Evolutionary conservation across 2,113 vertebrate species (phyloP), one percentile per base, ranked within the genome.

Genomic region (Struthidea cinerea): DNA sequence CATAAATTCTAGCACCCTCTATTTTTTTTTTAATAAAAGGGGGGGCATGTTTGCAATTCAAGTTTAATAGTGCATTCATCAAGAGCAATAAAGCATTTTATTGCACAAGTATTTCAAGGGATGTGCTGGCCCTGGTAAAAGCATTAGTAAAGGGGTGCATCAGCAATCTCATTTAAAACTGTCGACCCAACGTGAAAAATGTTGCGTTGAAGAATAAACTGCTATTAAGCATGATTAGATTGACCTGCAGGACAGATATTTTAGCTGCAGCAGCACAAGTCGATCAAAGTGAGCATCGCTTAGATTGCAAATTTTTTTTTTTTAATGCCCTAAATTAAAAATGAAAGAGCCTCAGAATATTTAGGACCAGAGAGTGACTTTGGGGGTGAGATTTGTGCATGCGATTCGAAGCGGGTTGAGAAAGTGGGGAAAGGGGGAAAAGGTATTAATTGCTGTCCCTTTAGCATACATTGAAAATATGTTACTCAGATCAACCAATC

Each of bases 401-500:
- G 65, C 2, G 2, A 53, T 89, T 82, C 4, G 1, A 88, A 79
- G 35, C 3, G 1, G n/a, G 37, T 91, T 37, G 53, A 39, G 39
- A 94, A 93, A 82, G 74, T 82, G 53, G 75, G 59, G 23, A 95
- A 86, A 74, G 7, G 17, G 69, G 32, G 74, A 10, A 44, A 39
- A 47, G 16, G 79, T 56, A 67, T 89, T 94, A 85, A 91, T 92
- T 89, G 96, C 92, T 64, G 95, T 73, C 91, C 80, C 95, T 94
- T 97, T 96, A 78, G 96, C 95, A 94, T 89, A 94, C 97, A 96
- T 97, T 95, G 96, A 83, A 94, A 96, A 95, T 91, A 87, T 77
- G 95, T 96, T 97, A 96, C 97, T 96, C 76, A n/a, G 93, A 98
- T 98, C 97, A 98, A 97, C 98, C 98, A 98, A 98, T 99, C 98